These are phyloP conservation scores for Marasmarcha lunaedactyla DNA, from an alignment of 2,888 invertebrate genomes.

Conservation along the genomic window DNA sequence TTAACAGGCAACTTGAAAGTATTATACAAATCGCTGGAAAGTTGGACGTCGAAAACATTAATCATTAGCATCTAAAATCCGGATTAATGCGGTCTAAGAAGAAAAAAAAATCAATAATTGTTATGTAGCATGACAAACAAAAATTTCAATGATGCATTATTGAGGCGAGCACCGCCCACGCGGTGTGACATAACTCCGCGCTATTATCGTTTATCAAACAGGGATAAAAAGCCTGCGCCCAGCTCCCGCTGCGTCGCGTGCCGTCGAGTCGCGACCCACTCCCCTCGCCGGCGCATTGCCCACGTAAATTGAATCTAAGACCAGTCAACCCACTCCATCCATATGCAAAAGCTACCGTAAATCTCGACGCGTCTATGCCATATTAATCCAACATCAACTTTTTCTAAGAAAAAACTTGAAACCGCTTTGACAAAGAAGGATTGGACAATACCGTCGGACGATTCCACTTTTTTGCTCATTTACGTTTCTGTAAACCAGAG, in stretches of 20 bases:
- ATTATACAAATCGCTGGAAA: background rate
- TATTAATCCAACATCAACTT: conserved; percentile 4
- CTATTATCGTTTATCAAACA: conserved; percentile 58
- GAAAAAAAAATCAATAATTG: conserved; percentile 37
- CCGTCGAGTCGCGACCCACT: conserved; percentile 28
- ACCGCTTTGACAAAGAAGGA: conserved; percentile 28
- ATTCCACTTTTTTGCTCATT: conserved; percentile 16
- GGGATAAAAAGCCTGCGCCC: conserved; percentile 38
- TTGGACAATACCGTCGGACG: conserved; percentile 8
- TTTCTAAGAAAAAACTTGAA: conserved; percentile 21
- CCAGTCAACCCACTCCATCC: conserved; percentile 24
- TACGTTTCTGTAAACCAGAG: conserved; percentile 19
- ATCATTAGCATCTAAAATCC: conserved; percentile 6
- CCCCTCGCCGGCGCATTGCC: conserved; percentile 21
- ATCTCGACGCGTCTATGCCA: conserved; percentile 30
- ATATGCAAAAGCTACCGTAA: conserved; percentile 43
- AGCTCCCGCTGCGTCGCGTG: conserved; percentile 59
- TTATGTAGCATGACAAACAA: conserved; percentile 53
- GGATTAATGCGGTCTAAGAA: conserved; percentile 19
- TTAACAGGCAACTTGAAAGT: background rate
- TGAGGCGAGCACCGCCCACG: conserved; percentile 30
- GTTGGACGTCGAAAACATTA: background rate
- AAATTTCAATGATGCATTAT: conserved; percentile 48
- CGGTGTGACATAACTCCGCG: conserved; percentile 48
- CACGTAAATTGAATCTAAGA: conserved; percentile 43